Conservation (phyloP, 2,888 invertebrate genomes). For the Steromphala cineraria region DNA sequence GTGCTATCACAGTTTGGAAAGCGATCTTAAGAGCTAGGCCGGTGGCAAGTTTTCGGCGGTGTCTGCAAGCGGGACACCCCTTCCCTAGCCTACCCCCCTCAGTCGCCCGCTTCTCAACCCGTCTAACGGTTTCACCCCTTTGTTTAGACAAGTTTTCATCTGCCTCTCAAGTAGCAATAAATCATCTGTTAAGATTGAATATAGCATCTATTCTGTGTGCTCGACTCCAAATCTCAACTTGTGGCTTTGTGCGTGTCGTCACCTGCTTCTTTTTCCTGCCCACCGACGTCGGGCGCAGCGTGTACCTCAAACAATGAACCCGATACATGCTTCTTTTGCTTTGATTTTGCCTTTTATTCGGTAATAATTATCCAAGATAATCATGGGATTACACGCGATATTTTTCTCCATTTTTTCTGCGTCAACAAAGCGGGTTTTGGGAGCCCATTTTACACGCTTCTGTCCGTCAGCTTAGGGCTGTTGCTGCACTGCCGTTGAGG, state of each 20-base stretch:
- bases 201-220: slow-evolving; percentile 66
- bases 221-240: slow-evolving; percentile 57
- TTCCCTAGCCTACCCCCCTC: neutral
- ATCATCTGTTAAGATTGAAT: slow-evolving; percentile 67
- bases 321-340: slow-evolving; percentile 43
- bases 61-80: neutral
- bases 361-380: slow-evolving; percentile 70
- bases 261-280: slow-evolving; percentile 62
- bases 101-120: slow-evolving; percentile 24
- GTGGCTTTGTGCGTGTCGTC: slow-evolving; percentile 60
- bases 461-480: slow-evolving; percentile 26
- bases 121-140: slow-evolving; percentile 38
- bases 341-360: slow-evolving; percentile 69
- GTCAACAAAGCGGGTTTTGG: slow-evolving; percentile 57
- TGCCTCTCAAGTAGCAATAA: slow-evolving; percentile 69
- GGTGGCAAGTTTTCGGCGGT: slow-evolving; percentile 17
- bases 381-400: slow-evolving; percentile 68
- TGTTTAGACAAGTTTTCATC: slow-evolving; percentile 56
- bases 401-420: slow-evolving; percentile 40
- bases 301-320: slow-evolving; percentile 59
- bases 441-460: slow-evolving; percentile 33
- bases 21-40: slow-evolving; percentile 17
- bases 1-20: slow-evolving; percentile 18
- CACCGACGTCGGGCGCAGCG: slow-evolving; percentile 56
- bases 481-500: slow-evolving; percentile 29